Percentiles rank a stretch among this genome's conserved stretches.
Evolutionary conservation across 1,140 invertebrate species (phyloP).

Genomic region (Cydia splendana): DNA sequence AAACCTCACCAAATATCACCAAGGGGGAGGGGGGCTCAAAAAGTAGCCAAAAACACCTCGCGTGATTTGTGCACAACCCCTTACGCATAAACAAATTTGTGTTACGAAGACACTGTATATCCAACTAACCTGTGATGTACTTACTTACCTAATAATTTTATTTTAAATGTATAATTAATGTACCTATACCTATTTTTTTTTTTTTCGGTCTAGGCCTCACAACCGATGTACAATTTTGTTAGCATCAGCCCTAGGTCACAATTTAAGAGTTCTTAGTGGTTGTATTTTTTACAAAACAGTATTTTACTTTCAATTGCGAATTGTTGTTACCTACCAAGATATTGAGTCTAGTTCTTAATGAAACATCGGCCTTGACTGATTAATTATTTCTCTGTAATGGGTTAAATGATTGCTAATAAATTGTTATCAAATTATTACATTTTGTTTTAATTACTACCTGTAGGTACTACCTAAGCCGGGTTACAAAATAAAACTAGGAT

Average conservation of each 20-base stretch:
- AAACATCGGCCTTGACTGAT: not conserved
- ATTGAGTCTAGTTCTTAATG: not conserved
- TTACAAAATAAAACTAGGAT: too few relatives aligned
- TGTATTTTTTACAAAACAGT: not conserved
- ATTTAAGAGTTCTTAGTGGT: not conserved
- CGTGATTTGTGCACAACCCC: too few relatives aligned
- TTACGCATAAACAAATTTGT: too few relatives aligned
- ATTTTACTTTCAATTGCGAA: not conserved
- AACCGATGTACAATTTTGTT: not conserved
- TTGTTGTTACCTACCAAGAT: not conserved
- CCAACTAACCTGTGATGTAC: not conserved
- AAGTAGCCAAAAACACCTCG: too few relatives aligned
- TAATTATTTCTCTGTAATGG: not conserved
- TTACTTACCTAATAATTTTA: not conserved
- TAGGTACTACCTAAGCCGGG: too few relatives aligned
- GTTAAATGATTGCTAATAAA: not conserved
- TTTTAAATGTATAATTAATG: not conserved
- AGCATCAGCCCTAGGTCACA: not conserved
- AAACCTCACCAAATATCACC: too few relatives aligned
- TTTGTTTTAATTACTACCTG: slow-evolving; percentile 10
- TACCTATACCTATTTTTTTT: not conserved
- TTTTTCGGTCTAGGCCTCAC: not conserved
- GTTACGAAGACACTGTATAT: too few relatives aligned
- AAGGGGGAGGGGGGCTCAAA: too few relatives aligned
- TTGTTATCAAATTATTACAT: not conserved